These are phyloP conservation scores for Epicampocera succincta DNA, from an alignment of 2,888 invertebrate species.

Conservation along the genomic window DNA sequence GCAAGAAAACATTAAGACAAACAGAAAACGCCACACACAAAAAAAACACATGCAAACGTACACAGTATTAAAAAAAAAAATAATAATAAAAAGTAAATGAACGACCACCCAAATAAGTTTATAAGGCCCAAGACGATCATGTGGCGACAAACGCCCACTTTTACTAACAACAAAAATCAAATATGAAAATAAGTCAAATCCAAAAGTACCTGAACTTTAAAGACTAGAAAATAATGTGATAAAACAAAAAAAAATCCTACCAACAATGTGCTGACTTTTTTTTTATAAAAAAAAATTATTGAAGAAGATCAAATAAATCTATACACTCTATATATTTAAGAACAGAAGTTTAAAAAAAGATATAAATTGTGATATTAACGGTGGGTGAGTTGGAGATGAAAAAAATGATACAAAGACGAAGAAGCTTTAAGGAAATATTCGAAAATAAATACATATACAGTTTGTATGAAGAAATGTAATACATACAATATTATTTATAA, in stretches of 20 bases:
- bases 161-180: conserved; percentile 13
- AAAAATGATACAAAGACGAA: conserved; percentile 43
- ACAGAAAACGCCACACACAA: conserved; percentile 22
- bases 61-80: conserved; percentile 19
- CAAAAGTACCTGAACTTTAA: conserved; percentile 21
- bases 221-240: conserved; percentile 4
- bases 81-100: conserved; percentile 3
- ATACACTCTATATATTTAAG: too few species aligned
- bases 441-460: conserved; percentile 1
- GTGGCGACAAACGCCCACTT: conserved; percentile 17
- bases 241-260: background rate
- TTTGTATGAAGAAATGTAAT: background rate
- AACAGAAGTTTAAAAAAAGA: background rate
- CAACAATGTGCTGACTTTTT: background rate
- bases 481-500: conserved; percentile 26
- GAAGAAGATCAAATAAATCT: too few species aligned
- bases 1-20: conserved; percentile 26
- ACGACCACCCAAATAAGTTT: conserved; percentile 19
- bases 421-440: conserved; percentile 34
- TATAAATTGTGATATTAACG: conserved; percentile 16
- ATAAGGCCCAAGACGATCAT: conserved; percentile 12
- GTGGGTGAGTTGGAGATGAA: conserved; percentile 45
- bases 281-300: background rate
- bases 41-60: conserved; percentile 35
- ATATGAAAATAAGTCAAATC: conserved; percentile 16